Percentiles rank a stretch among this genome's conserved stretches.
phyloP scores from a whole-genome alignment of 2,797 vertebrate genomes.

The Varecia variegata region DNA sequence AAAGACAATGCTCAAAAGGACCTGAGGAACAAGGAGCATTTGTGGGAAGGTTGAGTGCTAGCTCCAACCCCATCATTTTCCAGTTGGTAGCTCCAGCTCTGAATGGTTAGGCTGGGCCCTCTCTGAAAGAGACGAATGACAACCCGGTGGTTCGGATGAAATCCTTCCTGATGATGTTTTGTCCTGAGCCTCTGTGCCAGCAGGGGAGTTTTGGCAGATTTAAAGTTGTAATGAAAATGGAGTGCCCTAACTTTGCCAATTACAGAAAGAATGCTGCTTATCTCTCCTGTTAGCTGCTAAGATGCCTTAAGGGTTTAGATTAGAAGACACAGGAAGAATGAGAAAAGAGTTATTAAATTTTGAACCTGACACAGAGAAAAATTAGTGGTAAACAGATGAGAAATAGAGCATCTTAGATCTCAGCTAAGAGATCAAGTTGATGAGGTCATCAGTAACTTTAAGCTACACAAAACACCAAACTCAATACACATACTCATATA shows the following conservation, averaged over 20 bases:
- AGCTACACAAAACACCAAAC: background rate
- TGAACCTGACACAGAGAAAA: slow-evolving; percentile 53
- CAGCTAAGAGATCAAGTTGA: slow-evolving; percentile 49
- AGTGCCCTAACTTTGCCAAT: slow-evolving; percentile 72
- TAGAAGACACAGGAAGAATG: slow-evolving; percentile 76
- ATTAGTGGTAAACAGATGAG: slow-evolving; percentile 59
- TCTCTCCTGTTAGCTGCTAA: slow-evolving; percentile 70
- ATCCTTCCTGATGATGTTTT: slow-evolving; percentile 39
- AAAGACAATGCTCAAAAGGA: background rate
- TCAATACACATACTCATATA: background rate
- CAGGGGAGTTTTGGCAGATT: slow-evolving; percentile 70
- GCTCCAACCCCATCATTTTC: background rate
- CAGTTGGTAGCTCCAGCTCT: slow-evolving; percentile 4
- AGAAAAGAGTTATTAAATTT: slow-evolving; percentile 74
- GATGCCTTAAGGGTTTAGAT: slow-evolving; percentile 74
- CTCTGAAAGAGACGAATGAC: slow-evolving; percentile 9
- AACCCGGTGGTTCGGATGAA: background rate
- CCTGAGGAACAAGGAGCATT: background rate
- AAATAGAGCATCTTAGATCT: slow-evolving; percentile 49
- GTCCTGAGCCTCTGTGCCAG: slow-evolving; percentile 66
- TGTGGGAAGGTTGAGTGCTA: background rate
- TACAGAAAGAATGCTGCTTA: slow-evolving; percentile 62
- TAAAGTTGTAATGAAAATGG: slow-evolving; percentile 51
- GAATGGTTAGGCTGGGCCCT: background rate
- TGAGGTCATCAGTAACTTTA: slow-evolving; percentile 20